Conservation (phyloP, 2,888 invertebrate genomes). For the Hoplodrina ambigua region DNA sequence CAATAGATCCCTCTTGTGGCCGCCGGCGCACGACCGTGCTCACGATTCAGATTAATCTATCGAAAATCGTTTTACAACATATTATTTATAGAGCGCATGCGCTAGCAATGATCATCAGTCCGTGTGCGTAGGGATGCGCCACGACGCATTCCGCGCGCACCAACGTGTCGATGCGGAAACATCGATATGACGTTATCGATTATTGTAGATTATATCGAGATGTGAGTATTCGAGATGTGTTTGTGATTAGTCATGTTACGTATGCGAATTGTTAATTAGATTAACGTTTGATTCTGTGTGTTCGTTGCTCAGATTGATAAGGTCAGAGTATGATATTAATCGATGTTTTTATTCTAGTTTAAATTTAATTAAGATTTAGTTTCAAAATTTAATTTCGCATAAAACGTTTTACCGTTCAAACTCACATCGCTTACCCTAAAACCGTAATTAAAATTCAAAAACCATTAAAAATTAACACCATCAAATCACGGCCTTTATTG, state of each 20-base stretch:
- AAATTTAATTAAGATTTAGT: constrained; percentile 3
- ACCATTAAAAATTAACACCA: constrained; percentile 63
- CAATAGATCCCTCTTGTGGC: constrained; percentile 88
- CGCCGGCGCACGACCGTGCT: constrained; percentile 88
- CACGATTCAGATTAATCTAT: constrained; percentile 91
- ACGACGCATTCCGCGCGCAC: constrained; percentile 68
- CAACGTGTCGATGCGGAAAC: constrained; percentile 77
- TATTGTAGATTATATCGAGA: constrained; percentile 59
- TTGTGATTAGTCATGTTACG: constrained; percentile 66
- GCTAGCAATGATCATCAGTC: constrained; percentile 90
- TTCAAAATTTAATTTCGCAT: constrained; percentile 29
- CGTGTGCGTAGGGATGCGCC: constrained; percentile 86
- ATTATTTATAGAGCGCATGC: constrained; percentile 91
- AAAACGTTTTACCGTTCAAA: constrained; percentile 55
- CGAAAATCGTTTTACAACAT: constrained; percentile 91
- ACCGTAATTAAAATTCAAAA: constrained; percentile 63
- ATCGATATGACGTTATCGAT: constrained; percentile 71
- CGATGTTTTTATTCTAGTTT: constrained; percentile 5
- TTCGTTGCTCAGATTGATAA: constrained; percentile 32
- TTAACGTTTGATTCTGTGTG: constrained; percentile 51
- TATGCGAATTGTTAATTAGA: constrained; percentile 65
- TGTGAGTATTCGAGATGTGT: constrained; percentile 63
- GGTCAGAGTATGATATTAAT: constrained; percentile 15
- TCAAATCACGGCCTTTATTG: constrained; percentile 69
- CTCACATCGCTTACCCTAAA: constrained; percentile 58